These are phyloP conservation scores for Neopipo cinnamomea DNA, from an alignment of 2,113 vertebrate genomes.

Conservation along the genomic window DNA sequence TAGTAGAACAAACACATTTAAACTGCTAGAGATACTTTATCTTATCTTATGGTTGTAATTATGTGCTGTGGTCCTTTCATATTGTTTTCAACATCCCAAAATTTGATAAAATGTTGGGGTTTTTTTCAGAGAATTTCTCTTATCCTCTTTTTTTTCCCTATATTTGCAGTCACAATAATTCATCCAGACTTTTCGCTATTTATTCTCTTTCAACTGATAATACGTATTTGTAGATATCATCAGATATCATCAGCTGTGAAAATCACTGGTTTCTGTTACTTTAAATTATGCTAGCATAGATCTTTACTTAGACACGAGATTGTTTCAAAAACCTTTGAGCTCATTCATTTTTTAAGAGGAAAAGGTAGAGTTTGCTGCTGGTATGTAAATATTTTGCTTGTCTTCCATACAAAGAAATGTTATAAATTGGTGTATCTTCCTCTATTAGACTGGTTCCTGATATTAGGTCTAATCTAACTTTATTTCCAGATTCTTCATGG, in stretches of 20 bases:
- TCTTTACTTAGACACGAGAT: not conserved
- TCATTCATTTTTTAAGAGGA: not conserved
- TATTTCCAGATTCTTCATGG: not conserved
- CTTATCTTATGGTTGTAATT: not conserved
- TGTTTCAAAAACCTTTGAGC: not conserved
- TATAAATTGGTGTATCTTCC: not conserved
- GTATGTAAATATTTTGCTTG: not conserved
- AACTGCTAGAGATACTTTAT: not conserved
- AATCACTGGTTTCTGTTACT: not conserved
- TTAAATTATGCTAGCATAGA: not conserved
- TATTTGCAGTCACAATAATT: not conserved
- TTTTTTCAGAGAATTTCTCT: not conserved
- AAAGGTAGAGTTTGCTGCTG: not conserved
- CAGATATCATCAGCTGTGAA: not conserved
- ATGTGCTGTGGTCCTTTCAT: not conserved
- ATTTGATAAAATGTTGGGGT: not conserved
- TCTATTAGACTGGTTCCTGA: not conserved
- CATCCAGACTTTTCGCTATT: not conserved
- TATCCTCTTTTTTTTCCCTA: not conserved
- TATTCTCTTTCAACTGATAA: not conserved
- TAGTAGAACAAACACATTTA: not conserved
- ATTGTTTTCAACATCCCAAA: not conserved
- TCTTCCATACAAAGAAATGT: not conserved
- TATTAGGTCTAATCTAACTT: not conserved
- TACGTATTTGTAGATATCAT: not conserved